Base-by-base conservation (phyloP, 2,113 vertebrate genomes). In the Atherinomorus stipes region DNA sequence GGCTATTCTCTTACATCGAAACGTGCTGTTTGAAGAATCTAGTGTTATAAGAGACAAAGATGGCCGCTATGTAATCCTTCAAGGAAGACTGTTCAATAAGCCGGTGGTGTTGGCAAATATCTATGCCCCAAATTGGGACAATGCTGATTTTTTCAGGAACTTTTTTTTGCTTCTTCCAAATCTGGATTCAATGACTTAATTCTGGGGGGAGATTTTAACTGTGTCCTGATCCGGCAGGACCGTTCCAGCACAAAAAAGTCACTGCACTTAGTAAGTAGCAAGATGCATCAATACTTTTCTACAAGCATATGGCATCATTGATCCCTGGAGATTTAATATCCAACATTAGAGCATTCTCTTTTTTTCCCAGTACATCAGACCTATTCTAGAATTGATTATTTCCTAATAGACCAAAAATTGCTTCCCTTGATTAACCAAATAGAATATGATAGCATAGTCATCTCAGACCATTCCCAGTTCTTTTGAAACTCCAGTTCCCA, bases 121-220 rank as follows among this genome's bases (percentile, higher is more conserved):
- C 15, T 60, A 60, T 42, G 58, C 11, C 21, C 22, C 58, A 6
- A 60, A 60, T 18, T 60, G 58, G 58, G 57, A 60, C 42, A 23
- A 60, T 60, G 58, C 8, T 3, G 16, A 40, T 15, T 60, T 23
- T 23, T 60, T 60, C 2, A 18, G 4, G 0, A 22, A 15, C 16
- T 13, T 60, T 23, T 40, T 59, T 18, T 59, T 34, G 1, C 21
- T 42, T 16, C 42, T 56, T 7, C 53, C 26, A 11, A 16, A 34
- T 56, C 53, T 56, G 18, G 53, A 56, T 4, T 56, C 53, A 10
- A 34, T 10, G 11, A 19, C 19, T 34, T 56, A 56, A 56, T 56
- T 7, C 37, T 38, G 11, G 37, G 37, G 5, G 37, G 37, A 11
- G 37, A 38, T 11, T 38, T 38, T 5, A 31, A 56, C 19, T 56